A percentile compares a stretch with the other conserved stretches of the same genome.
Evolutionary conservation across 2,113 vertebrate genomes (phyloP).

Genomic region (Pseudolaguvia tuberculata): DNA sequence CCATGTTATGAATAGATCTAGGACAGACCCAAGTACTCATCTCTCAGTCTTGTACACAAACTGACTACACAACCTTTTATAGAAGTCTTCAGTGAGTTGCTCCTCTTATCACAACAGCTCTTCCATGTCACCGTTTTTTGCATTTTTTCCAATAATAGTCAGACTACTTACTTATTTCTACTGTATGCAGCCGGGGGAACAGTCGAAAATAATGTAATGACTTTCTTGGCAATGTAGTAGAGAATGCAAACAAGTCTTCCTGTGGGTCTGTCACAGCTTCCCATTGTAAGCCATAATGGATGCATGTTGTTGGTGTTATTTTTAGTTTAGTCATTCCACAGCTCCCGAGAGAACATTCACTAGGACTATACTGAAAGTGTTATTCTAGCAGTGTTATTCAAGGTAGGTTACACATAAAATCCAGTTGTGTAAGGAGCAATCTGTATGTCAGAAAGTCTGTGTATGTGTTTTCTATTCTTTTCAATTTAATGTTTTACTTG

Average conservation of each 20-base stretch:
- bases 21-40: neutral
- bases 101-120: neutral
- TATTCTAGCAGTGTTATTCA: constrained; percentile 35
- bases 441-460: constrained; percentile 44
- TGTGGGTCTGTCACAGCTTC: constrained; percentile 49
- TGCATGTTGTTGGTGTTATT: constrained; percentile 60
- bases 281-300: constrained; percentile 52
- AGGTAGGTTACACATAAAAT: constrained; percentile 48
- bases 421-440: neutral
- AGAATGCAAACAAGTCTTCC: constrained; percentile 42
- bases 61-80: constrained; percentile 25
- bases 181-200: neutral
- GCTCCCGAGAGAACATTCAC: constrained; percentile 47
- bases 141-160: neutral
- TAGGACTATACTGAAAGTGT: constrained; percentile 48
- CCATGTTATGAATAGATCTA: neutral
- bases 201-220: constrained; percentile 46
- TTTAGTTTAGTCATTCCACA: constrained; percentile 63
- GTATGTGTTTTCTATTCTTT: constrained; percentile 41
- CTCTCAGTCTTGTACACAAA: constrained; percentile 26
- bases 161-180: neutral
- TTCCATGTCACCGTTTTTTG: neutral
- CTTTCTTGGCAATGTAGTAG: constrained; percentile 39
- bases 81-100: constrained; percentile 9
- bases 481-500: constrained; percentile 48